Evolutionary conservation across 2,113 vertebrate genomes (phyloP).

Genomic region (Aplodontia rufa): DNA sequence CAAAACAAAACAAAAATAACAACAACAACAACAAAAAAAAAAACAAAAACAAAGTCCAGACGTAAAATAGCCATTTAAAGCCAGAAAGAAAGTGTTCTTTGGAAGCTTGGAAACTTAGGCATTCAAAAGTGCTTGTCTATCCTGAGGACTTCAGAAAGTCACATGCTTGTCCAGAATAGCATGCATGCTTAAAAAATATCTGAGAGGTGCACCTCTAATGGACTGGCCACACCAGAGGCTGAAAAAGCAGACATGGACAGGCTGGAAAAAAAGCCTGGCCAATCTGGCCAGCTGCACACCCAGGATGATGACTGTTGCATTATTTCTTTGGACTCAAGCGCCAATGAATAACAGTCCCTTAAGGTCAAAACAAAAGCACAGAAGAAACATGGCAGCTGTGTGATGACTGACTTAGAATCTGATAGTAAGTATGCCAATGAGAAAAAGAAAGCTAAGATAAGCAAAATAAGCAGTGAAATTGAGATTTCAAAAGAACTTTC

Average conservation of each 20-base stretch:
- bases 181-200: neutral
- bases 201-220: too few species aligned
- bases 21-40: neutral
- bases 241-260: too few species aligned
- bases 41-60: neutral
- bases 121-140: neutral
- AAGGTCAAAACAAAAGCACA: too few species aligned
- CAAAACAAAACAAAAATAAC: too few species aligned
- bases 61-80: neutral
- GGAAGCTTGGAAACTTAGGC: neutral
- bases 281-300: too few species aligned
- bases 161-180: neutral
- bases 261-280: too few species aligned
- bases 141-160: neutral
- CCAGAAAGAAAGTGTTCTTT: neutral
- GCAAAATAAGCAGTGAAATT: neutral
- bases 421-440: neutral
- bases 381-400: neutral
- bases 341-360: too few species aligned
- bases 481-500: neutral
- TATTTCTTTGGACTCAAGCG: neutral
- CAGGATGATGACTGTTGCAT: too few species aligned
- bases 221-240: too few species aligned
- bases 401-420: neutral
- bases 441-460: neutral